These are phyloP conservation scores for Apoda limacodes DNA, from an alignment of 2,888 invertebrate species.

Conservation along the genomic window DNA sequence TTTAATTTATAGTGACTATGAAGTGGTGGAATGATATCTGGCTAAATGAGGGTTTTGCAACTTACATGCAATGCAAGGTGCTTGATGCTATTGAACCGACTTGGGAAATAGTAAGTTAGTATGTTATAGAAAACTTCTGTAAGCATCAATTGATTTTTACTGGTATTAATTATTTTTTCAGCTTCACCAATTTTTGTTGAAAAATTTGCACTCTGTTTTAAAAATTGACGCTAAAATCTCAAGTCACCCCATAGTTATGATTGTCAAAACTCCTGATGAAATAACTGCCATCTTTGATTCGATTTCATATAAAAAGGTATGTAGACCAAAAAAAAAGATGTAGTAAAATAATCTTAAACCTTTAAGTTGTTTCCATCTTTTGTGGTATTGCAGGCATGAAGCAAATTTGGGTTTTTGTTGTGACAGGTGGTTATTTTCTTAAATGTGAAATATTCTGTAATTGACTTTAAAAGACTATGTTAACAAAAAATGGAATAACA, in stretches of 20 bases:
- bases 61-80: slow-evolving; percentile 88
- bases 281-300: slow-evolving; percentile 92
- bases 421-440: too few relatives aligned
- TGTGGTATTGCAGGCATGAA: too few relatives aligned
- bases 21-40: slow-evolving; percentile 94
- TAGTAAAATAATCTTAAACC: too few relatives aligned
- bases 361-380: too few relatives aligned
- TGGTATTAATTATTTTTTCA: slow-evolving; percentile 35
- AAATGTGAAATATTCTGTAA: too few relatives aligned
- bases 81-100: slow-evolving; percentile 76
- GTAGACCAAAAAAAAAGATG: too few relatives aligned
- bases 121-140: neutral
- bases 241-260: slow-evolving; percentile 91
- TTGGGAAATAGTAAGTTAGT: slow-evolving; percentile 78
- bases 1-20: slow-evolving; percentile 80
- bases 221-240: slow-evolving; percentile 81
- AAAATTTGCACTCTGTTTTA: slow-evolving; percentile 79
- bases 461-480: too few relatives aligned
- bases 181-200: slow-evolving; percentile 81
- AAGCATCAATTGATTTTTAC: neutral
- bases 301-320: slow-evolving; percentile 91
- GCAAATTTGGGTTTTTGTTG: too few relatives aligned
- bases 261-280: slow-evolving; percentile 86
- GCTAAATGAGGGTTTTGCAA: slow-evolving; percentile 92
- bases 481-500: too few relatives aligned